Conservation (phyloP, 2,888 invertebrate genomes). For the Lomographa bimaculata region DNA sequence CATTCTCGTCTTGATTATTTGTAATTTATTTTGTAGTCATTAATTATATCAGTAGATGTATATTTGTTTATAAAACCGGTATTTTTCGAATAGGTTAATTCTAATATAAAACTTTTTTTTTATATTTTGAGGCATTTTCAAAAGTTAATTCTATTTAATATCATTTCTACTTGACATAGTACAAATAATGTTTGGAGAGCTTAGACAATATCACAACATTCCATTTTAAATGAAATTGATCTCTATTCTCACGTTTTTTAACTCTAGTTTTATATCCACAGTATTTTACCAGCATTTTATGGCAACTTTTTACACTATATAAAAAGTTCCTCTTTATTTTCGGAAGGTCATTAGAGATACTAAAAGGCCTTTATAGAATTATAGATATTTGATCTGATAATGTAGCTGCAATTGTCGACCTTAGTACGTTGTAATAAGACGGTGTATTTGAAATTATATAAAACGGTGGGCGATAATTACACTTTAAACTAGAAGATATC, state of each 20-base stretch:
- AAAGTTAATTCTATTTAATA: conserved; percentile 36
- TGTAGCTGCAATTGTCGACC: conserved; percentile 17
- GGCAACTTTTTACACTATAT: conserved; percentile 27
- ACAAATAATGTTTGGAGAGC: conserved; percentile 13
- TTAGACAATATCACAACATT: conserved; percentile 35
- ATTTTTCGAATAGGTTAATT: background rate
- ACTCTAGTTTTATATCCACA: conserved; percentile 40
- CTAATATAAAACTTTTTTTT: conserved; percentile 1
- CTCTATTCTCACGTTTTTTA: conserved; percentile 41
- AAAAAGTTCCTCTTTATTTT: conserved; percentile 15
- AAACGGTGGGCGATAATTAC: conserved; percentile 15
- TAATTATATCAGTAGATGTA: background rate
- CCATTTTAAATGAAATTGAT: conserved; percentile 46
- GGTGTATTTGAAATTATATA: conserved; percentile 13
- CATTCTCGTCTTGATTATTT: background rate
- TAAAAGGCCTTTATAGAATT: conserved; percentile 19
- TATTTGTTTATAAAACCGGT: conserved; percentile 3
- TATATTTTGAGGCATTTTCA: no score
- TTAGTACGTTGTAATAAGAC: conserved; percentile 17
- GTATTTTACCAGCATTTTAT: conserved; percentile 44
- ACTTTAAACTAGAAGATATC: conserved; percentile 8
- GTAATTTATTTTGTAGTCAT: conserved; percentile 5
- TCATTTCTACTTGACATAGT: conserved; percentile 20
- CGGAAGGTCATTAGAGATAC: conserved; percentile 24
- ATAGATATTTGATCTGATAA: conserved; percentile 20